Conservation (phyloP, 1,140 invertebrate species). For the Brachionus calyciflorus region DNA sequence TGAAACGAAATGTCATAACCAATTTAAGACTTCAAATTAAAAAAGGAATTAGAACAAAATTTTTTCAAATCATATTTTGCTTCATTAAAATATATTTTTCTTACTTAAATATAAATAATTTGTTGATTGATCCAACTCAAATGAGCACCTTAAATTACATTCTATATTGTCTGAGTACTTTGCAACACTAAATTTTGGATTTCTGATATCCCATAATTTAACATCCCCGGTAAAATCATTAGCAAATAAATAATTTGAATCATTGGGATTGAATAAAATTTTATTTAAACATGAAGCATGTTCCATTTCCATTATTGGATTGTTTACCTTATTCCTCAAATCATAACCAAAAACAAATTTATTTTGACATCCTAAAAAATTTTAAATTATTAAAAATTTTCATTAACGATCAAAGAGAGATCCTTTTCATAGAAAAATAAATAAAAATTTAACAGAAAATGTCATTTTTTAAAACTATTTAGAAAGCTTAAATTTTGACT, state of each 20-base stretch:
- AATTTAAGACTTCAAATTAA: too few relatives aligned
- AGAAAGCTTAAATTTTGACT: too few relatives aligned
- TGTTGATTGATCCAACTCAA: neutral
- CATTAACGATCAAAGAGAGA: too few relatives aligned
- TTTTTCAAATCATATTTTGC: neutral
- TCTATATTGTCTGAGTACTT: neutral
- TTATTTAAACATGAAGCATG: conserved; percentile 27
- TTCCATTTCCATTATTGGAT: conserved; percentile 15
- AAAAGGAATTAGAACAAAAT: neutral
- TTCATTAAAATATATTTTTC: too few relatives aligned
- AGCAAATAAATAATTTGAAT: conserved; percentile 29
- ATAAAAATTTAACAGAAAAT: too few relatives aligned
- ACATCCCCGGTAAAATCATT: conserved; percentile 39
- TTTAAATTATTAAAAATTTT: too few relatives aligned
- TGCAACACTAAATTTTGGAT: neutral
- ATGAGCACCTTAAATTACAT: conserved; percentile 33
- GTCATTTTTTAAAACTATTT: too few relatives aligned
- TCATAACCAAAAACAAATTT: conserved; percentile 17
- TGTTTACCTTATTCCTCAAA: neutral
- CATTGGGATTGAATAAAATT: neutral
- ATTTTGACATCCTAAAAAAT: neutral
- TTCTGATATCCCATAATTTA: neutral
- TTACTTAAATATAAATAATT: conserved; percentile 24
- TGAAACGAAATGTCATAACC: too few relatives aligned
- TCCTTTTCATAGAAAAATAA: too few relatives aligned